phyloP scores from a whole-genome alignment of 2,113 vertebrate species.

The Phaethornis superciliosus region DNA sequence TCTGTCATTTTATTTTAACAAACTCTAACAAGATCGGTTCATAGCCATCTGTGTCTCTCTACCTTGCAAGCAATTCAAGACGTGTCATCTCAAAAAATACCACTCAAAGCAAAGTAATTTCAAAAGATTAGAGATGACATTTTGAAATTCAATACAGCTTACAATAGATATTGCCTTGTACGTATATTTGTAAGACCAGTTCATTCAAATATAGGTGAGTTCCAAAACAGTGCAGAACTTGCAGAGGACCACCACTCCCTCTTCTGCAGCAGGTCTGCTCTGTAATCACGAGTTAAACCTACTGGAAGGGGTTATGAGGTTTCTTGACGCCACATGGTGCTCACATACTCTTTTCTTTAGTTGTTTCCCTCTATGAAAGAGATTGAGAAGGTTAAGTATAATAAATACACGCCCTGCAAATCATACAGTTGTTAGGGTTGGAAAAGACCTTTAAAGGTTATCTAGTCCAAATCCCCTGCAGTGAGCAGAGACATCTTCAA shows the following conservation, averaged over 20 bases:
- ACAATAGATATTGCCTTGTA: background rate
- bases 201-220: background rate
- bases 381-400: background rate
- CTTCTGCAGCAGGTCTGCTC: background rate
- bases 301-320: background rate
- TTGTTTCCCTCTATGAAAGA: background rate
- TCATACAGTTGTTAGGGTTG: too few species aligned
- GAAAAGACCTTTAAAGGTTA: too few species aligned
- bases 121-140: background rate
- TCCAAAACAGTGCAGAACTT: background rate
- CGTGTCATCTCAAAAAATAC: background rate
- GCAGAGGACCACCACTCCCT: background rate
- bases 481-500: too few species aligned
- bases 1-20: conserved; percentile 58
- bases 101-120: background rate
- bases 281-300: background rate
- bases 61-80: background rate
- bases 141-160: conserved; percentile 23
- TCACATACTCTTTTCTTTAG: background rate
- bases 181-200: background rate
- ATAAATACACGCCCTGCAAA: background rate
- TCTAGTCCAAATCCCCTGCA: too few species aligned
- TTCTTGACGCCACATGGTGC: background rate
- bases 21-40: conserved; percentile 54
- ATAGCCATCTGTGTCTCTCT: conserved; percentile 52